These are phyloP conservation scores for Brachionus paranguensis DNA, from an alignment of 1,140 invertebrate genomes.

Conservation along the genomic window DNA sequence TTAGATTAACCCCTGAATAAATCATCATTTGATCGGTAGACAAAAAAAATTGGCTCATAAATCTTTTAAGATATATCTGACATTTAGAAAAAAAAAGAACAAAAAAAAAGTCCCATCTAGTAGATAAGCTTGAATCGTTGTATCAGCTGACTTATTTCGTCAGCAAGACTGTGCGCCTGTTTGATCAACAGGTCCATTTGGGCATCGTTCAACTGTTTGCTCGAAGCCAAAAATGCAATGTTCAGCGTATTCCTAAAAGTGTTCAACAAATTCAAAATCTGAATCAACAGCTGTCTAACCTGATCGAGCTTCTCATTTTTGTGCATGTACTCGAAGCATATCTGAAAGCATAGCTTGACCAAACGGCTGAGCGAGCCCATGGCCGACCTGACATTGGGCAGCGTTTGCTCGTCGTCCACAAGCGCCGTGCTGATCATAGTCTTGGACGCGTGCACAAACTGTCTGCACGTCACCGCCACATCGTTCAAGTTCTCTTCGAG, in stretches of 20 bases:
- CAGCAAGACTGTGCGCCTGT: conserved; percentile 12
- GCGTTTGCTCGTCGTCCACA: neutral
- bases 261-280: conserved; percentile 32
- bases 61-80: conserved; percentile 3
- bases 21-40: neutral
- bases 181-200: conserved; percentile 20
- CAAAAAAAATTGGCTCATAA: neutral
- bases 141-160: conserved; percentile 34
- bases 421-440: conserved; percentile 4
- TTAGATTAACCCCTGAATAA: neutral
- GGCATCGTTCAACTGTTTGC: conserved; percentile 20
- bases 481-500: conserved; percentile 9
- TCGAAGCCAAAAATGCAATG: neutral
- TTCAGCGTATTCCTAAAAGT: conserved; percentile 26
- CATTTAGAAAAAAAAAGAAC: neutral
- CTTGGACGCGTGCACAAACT: conserved; percentile 30
- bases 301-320: conserved; percentile 36
- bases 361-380: conserved; percentile 24
- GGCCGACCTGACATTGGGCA: neutral
- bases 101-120: neutral
- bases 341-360: conserved; percentile 6
- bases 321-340: conserved; percentile 18
- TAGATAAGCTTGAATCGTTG: conserved; percentile 13
- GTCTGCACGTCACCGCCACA: neutral
- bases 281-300: conserved; percentile 16